phyloP scores from a whole-genome alignment of 2,797 vertebrate species.

The Tapera naevia region DNA sequence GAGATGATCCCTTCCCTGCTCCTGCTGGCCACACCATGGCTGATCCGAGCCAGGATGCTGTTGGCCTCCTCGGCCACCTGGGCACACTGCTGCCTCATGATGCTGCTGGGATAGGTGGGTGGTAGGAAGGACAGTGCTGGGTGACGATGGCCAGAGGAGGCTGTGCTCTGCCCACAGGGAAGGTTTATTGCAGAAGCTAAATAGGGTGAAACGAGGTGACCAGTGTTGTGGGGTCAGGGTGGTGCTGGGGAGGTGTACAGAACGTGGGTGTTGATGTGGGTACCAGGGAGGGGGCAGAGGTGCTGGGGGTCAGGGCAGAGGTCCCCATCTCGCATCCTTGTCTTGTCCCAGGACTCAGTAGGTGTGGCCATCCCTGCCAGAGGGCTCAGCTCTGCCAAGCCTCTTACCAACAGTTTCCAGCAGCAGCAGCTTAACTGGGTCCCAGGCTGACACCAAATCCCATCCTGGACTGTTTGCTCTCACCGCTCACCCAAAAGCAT shows the following conservation, averaged over 20 bases:
- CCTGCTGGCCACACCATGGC: too few relatives aligned
- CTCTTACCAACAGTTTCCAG: not conserved
- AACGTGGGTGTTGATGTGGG: fast-evolving
- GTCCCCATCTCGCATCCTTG: fast-evolving
- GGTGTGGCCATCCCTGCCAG: not conserved
- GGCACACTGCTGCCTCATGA: too few relatives aligned
- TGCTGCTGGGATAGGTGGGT: fast-evolving
- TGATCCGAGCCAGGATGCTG: too few relatives aligned
- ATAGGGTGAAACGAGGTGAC: not conserved
- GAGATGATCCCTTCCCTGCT: too few relatives aligned
- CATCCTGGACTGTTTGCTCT: not conserved
- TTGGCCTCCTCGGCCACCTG: too few relatives aligned
- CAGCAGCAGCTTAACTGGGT: not conserved
- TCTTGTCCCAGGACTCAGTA: not conserved
- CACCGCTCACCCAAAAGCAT: not conserved
- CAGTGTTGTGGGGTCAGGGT: fast-evolving
- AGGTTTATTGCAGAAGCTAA: not conserved
- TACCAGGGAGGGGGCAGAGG: not conserved
- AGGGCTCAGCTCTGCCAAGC: not conserved
- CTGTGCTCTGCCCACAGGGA: not conserved
- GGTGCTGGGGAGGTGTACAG: not conserved
- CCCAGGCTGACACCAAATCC: not conserved
- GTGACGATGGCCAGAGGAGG: not conserved
- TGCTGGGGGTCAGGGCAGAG: not conserved
- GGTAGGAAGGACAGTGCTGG: not conserved